Evolutionary conservation across 2,113 vertebrate genomes (phyloP), one percentile per base, ranked within the genome.

Genomic region (Turnix velox): DNA sequence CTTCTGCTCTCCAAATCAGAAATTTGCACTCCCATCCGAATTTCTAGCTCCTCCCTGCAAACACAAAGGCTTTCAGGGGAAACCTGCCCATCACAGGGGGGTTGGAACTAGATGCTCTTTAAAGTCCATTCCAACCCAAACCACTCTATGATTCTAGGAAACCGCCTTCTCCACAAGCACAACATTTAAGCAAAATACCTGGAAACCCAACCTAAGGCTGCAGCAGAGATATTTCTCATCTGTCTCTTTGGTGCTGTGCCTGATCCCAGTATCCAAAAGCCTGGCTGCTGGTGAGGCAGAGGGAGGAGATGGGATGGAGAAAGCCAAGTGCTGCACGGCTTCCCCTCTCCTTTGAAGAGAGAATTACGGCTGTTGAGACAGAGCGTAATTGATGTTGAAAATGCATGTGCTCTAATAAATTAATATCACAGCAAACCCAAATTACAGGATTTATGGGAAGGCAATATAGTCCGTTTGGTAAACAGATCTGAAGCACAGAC

Each of bases 401-500:
- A 97, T 73, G 87, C 54, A 51, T 9, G 66, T 31, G 7, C 73
- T n/a, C 73, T 79, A 93, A 95, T 96, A 94, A 96, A 96, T 92
- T 94, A 96, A 88, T 94, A 92, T 92, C 93, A 87, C 84, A 92
- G 94, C 77, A 85, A 80, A 88, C 71, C 71, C 3, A 23, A 87
- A 48, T 42, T 19, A 69, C 87, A 17, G 82, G 92, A 88, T 91
- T 97, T 91, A 93, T 92, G 84, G 76, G 62, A 87, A 95, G 4
- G 91, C 93, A 80, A 83, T 62, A 62, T 17, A 63, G 88, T 25
- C 91, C 77, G 1, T 93, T 92, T 75, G 89, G 96, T 96, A 97
- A 97, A 97, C 78, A 88, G 78, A 95, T 87, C 94, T 87, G 89
- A 95, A 96, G 88, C 82, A 86, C 92, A 96, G 91, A 79, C 11